Percentiles rank a stretch among this genome's conserved stretches.
These are phyloP conservation scores for Caenorhabditis parvicauda DNA, from an alignment of 2,888 invertebrate species.

Conservation along the genomic window DNA sequence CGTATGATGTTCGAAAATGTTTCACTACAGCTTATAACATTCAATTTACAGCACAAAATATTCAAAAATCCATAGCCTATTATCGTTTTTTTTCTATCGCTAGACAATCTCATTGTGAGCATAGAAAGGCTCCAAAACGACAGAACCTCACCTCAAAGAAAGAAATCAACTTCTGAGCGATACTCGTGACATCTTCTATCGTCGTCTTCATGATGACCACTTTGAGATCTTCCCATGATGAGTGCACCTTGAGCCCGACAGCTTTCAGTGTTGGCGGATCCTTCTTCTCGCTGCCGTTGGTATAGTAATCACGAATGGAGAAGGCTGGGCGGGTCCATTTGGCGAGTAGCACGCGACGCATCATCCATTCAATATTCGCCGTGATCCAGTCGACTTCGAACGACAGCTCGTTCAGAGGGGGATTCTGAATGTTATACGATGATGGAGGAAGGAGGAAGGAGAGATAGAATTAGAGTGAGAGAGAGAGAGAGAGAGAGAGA, in stretches of 20 bases:
- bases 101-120: no score
- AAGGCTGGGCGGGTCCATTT: slow-evolving; percentile 20
- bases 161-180: slow-evolving; percentile 92
- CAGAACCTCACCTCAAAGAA: slow-evolving; percentile 81
- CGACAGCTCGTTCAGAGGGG: slow-evolving; percentile 44
- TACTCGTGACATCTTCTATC: slow-evolving; percentile 91
- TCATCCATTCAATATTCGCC: slow-evolving; percentile 93
- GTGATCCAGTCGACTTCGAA: slow-evolving; percentile 41
- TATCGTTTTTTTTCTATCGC: no score
- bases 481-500: background rate
- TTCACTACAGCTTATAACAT: no score
- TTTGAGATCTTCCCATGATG: slow-evolving; percentile 89
- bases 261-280: slow-evolving; percentile 10
- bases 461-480: background rate
- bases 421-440: slow-evolving; percentile 28
- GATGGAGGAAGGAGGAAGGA: no score
- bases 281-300: slow-evolving; percentile 10
- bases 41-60: no score
- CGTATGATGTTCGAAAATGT: no score
- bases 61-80: no score
- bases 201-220: slow-evolving; percentile 94
- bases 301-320: slow-evolving; percentile 12
- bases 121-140: no score
- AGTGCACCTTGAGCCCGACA: slow-evolving; percentile 31
- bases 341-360: slow-evolving; percentile 88